Percentiles rank a stretch among this genome's conserved stretches.
These are phyloP conservation scores for Ploceus nigricollis DNA, from an alignment of 2,113 vertebrate species.

Conservation along the genomic window DNA sequence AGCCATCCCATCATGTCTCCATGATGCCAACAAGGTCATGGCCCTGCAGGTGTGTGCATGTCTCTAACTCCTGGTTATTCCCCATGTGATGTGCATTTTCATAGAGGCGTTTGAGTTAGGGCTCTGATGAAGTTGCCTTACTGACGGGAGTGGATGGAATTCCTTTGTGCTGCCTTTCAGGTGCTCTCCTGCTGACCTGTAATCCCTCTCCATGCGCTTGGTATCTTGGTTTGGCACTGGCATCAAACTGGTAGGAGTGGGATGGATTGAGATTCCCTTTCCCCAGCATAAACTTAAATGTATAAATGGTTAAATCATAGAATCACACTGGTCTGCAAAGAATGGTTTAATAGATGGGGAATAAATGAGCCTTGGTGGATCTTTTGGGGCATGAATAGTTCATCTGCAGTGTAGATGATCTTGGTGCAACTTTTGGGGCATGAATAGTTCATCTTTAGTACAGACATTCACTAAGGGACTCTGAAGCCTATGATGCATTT, in stretches of 20 bases:
- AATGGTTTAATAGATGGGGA: neutral
- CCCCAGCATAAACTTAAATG: neutral
- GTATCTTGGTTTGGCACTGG: neutral
- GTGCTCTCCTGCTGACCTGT: neutral
- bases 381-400: neutral
- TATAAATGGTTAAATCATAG: neutral
- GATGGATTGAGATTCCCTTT: neutral
- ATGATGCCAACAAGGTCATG: neutral
- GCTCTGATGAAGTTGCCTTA: fast-evolving
- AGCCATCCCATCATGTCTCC: neutral
- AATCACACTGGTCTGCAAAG: neutral
- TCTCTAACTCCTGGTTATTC: neutral
- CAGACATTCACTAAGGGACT: neutral
- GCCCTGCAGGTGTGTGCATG: neutral
- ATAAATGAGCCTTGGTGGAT: neutral
- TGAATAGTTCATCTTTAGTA: no score
- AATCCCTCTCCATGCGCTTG: neutral
- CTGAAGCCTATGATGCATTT: neutral
- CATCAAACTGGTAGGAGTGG: neutral
- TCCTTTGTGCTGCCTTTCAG: neutral
- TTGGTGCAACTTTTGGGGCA: no score
- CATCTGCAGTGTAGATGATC: no score
- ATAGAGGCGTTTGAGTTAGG: neutral
- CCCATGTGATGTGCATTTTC: neutral
- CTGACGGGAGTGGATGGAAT: neutral